phyloP scores from a whole-genome alignment of 53 echinoderm and acorn worm species.

The Astropecten irregularis region DNA sequence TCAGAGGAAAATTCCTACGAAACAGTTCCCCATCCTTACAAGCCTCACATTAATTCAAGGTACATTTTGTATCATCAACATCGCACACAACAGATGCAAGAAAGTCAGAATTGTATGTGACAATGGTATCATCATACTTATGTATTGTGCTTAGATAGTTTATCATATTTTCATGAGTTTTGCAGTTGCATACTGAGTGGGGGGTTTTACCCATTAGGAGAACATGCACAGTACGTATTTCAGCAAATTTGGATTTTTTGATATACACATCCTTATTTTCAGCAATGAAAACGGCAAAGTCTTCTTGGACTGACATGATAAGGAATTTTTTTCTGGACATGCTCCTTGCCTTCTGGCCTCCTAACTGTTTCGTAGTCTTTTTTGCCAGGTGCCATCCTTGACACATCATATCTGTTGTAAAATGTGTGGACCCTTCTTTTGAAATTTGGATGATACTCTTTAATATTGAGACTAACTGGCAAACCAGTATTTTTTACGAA shows the following conservation, averaged over 20 bases:
- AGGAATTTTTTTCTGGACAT: no score
- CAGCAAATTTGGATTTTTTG: conserved; percentile 33
- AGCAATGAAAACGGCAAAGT: no score
- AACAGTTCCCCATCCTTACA: conserved; percentile 11
- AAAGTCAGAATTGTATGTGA: conserved; percentile 3
- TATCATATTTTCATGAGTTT: conserved; percentile 51
- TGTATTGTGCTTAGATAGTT: conserved; percentile 49
- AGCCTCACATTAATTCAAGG: conserved; percentile 28
- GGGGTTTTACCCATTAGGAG: conserved; percentile 51
- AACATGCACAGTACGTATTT: conserved; percentile 56
- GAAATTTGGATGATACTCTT: no score
- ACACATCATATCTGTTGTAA: no score
- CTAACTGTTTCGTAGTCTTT: no score
- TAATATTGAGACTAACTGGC: no score
- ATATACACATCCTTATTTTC: no score
- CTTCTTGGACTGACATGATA: no score
- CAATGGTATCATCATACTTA: conserved; percentile 4
- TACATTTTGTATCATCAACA: neutral
- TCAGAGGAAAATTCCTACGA: neutral
- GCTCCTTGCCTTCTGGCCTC: no score
- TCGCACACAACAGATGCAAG: conserved; percentile 2
- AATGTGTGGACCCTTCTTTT: no score
- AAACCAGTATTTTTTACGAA: no score
- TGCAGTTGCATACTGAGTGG: conserved; percentile 57
- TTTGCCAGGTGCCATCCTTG: no score